phyloP scores from a whole-genome alignment of 2,888 invertebrate genomes.

The Epirrhoe tristata region DNA sequence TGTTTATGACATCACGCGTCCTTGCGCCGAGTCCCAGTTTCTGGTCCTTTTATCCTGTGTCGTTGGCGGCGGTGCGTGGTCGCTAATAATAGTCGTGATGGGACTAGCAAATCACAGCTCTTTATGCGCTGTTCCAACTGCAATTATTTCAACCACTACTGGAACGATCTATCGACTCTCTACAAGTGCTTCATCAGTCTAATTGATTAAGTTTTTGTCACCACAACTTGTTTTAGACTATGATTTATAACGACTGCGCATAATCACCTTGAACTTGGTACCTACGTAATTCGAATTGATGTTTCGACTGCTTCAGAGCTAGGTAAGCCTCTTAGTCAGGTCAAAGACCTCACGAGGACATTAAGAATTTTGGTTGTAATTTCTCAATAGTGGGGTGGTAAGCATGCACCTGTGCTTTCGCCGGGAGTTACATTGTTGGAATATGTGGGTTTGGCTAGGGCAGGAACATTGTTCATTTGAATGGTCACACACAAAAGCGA shows the following conservation, averaged over 20 bases:
- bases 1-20: constrained; percentile 78
- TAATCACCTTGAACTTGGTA: constrained; percentile 73
- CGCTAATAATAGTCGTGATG: constrained; percentile 70
- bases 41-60: constrained; percentile 78
- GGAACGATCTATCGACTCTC: constrained; percentile 54
- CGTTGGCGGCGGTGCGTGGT: constrained; percentile 63
- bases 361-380: constrained; percentile 28
- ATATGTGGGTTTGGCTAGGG: constrained; percentile 66
- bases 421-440: constrained; percentile 62
- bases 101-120: constrained; percentile 49
- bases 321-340: constrained; percentile 53
- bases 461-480: constrained; percentile 65
- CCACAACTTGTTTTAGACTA: constrained; percentile 38
- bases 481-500: constrained; percentile 62
- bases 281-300: constrained; percentile 63
- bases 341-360: constrained; percentile 54
- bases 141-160: constrained; percentile 41
- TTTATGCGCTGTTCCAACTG: constrained; percentile 40
- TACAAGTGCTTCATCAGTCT: constrained; percentile 41
- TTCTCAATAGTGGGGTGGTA: constrained; percentile 29
- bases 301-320: constrained; percentile 56
- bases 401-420: constrained; percentile 51
- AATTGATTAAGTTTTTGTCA: constrained; percentile 47
- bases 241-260: constrained; percentile 41
- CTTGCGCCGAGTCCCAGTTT: constrained; percentile 79